These are phyloP conservation scores for Psammodynastes pulverulentus DNA, from an alignment of 2,113 vertebrate species.

Conservation along the genomic window DNA sequence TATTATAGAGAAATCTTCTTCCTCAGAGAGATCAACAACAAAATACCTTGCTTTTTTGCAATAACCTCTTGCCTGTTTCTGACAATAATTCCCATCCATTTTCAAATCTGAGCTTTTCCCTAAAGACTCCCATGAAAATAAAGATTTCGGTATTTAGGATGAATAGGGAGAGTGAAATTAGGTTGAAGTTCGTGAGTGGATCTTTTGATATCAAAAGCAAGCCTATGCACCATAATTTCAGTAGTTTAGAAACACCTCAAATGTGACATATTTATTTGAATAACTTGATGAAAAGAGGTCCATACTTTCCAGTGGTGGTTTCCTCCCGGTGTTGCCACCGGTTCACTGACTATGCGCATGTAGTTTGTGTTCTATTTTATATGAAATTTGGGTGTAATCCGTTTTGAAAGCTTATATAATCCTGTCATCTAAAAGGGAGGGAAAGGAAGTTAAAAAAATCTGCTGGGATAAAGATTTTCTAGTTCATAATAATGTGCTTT, in stretches of 20 bases:
- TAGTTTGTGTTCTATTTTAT: neutral
- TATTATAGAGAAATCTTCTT: neutral
- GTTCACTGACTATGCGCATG: too few relatives aligned
- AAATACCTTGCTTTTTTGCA: slow-evolving; percentile 15
- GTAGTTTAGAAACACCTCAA: neutral
- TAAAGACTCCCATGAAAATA: slow-evolving; percentile 2
- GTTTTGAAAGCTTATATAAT: neutral
- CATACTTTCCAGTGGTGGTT: too few relatives aligned
- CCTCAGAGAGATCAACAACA: neutral
- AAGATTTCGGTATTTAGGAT: slow-evolving; percentile 5
- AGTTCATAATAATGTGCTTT: neutral
- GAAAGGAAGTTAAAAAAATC: neutral
- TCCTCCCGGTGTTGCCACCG: too few relatives aligned
- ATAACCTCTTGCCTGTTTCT: neutral
- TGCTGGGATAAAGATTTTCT: neutral
- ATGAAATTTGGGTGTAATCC: neutral
- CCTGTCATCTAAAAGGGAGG: neutral
- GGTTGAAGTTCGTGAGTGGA: neutral
- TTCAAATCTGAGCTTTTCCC: slow-evolving; percentile 11
- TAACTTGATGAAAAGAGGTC: neutral
- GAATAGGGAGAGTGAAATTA: neutral
- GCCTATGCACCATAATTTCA: neutral
- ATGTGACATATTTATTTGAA: neutral
- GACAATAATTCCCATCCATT: slow-evolving; percentile 19
- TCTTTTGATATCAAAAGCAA: slow-evolving; percentile 16